A percentile compares a stretch with the other conserved stretches of the same genome.
These are phyloP conservation scores for Sorex fumeus DNA, from an alignment of 2,113 vertebrate species.

Conservation along the genomic window DNA sequence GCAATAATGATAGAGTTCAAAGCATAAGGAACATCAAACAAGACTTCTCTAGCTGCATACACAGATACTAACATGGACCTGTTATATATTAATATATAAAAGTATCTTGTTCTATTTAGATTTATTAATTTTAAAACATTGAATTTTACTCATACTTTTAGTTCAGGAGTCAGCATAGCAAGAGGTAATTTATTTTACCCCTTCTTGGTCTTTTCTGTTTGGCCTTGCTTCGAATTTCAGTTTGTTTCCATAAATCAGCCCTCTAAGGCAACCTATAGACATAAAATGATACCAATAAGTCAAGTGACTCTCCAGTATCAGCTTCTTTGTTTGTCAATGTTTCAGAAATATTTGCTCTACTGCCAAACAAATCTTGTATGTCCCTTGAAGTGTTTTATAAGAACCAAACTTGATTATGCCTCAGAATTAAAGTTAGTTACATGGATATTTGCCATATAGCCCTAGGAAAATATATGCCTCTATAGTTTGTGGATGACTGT, in stretches of 20 bases:
- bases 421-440: background rate
- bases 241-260: background rate
- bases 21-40: background rate
- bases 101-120: slow-evolving; percentile 33
- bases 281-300: slow-evolving; percentile 1
- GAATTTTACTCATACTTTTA: background rate
- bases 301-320: background rate
- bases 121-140: slow-evolving; percentile 36
- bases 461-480: background rate
- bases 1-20: too few relatives aligned
- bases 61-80: background rate
- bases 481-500: background rate
- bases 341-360: background rate
- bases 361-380: background rate
- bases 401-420: background rate
- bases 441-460: too few relatives aligned
- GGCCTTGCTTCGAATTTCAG: background rate
- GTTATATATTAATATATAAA: background rate
- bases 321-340: background rate
- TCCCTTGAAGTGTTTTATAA: slow-evolving; percentile 35
- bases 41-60: background rate
- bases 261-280: background rate
- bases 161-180: background rate
- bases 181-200: background rate
- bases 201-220: background rate